Base-by-base conservation (phyloP, 2,113 vertebrate species). In the Brachypodius melanocephalos region DNA sequence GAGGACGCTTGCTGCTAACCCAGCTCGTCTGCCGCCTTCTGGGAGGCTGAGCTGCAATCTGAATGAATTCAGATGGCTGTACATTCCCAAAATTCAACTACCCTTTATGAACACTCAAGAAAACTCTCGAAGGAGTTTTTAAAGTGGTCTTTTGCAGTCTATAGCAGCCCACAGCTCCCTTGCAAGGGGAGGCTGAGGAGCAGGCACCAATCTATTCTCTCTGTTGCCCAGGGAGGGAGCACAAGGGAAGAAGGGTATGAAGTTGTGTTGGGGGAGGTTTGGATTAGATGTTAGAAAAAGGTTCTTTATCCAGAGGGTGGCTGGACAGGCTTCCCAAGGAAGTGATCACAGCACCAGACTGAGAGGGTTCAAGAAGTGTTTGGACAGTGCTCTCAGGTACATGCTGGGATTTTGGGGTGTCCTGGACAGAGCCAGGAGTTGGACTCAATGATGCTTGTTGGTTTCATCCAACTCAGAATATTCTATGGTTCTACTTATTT, bases 21-120 rank as follows among this genome's bases (percentile, higher is more conserved):
- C 13, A n/a, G 31, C 28, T 65, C 0, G 0, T n/a, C 14, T 48
- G 45, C 14, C 0, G 0, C 45, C 17, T 48, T 43, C 9, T 8
- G 20, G 48, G 25, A 59, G 40, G 31, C 26, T 72, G n/a, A 63
- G 9, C 51, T 46, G 48, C 51, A 42, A 36, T 42, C 18, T 65
- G 24, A 83, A 32, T 36, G 24, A 34, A 29, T 46, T 17, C 40
- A 12, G 10, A 9, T 9, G 9, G 15, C 26, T 46, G 18, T 29
- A 42, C n/a, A 13, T 61, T 65, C 69, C 74, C 61, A 54, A 29
- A 75, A 81, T 71, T 28, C 29, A 88, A 4, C 16, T 43, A 36
- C 14, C 11, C 10, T 65, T 40, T 65, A 40, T 24, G 7, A 90
- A 40, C 38, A 49, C 24, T 57, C 67, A 82, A 52, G 45, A 17